These are phyloP conservation scores for Macrophya annulata DNA, from an alignment of 2,888 invertebrate genomes.

Conservation along the genomic window DNA sequence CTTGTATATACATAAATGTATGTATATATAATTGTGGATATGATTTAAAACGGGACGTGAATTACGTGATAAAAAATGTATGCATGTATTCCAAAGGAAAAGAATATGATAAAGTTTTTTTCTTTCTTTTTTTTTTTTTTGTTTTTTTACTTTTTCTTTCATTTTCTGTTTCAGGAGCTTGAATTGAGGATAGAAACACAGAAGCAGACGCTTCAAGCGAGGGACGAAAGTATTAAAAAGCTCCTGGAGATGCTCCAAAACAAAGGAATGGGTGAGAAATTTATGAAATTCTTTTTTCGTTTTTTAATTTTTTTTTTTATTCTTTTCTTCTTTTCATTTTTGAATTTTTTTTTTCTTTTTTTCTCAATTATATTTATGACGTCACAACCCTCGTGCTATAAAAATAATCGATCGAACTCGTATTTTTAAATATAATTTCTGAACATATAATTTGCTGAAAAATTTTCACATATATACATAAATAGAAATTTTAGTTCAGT, in stretches of 20 bases:
- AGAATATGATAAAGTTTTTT: not conserved
- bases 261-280: constrained; percentile 94
- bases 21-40: not conserved
- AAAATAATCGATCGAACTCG: not conserved
- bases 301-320: not conserved
- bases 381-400: constrained; percentile 58
- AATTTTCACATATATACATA: not conserved
- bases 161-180: constrained; percentile 87
- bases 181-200: constrained; percentile 98
- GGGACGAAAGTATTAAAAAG: constrained; percentile 99
- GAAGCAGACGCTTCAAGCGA: constrained; percentile 97
- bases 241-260: constrained; percentile 98
- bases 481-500: not conserved
- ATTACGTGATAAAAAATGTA: constrained; percentile 24
- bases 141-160: constrained; percentile 41
- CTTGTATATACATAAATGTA: not conserved
- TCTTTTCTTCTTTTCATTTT: not conserved
- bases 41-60: constrained; percentile 14
- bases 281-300: constrained; percentile 15
- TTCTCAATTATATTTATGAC: constrained; percentile 54
- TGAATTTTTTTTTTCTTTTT: not conserved
- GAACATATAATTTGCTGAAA: not conserved
- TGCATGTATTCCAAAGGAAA: not conserved
- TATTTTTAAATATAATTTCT: not conserved
- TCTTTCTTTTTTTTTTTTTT: not conserved